A percentile compares a stretch with the other conserved stretches of the same genome.
Evolutionary conservation across 2,113 vertebrate genomes (phyloP).

Genomic region (Brachypodius melanocephalos): DNA sequence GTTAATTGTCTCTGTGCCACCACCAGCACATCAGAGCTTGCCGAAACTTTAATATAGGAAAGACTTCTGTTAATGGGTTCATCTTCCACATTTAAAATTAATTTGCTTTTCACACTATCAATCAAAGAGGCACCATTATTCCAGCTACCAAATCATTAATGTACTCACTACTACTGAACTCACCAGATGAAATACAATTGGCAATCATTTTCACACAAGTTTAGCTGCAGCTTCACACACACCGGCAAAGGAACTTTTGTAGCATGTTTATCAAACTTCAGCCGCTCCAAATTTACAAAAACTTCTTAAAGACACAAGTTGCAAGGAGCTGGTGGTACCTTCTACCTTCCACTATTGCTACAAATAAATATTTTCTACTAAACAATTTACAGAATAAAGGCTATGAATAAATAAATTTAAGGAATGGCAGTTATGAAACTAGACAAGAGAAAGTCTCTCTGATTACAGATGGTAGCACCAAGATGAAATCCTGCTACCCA

Average conservation of each 20-base stretch:
- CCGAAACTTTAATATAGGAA: not conserved
- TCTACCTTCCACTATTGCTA: not conserved
- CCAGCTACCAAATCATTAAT: not conserved
- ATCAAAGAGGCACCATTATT: not conserved
- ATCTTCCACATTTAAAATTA: not conserved
- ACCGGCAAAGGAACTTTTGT: not conserved
- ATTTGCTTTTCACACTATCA: not conserved
- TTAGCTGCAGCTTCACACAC: not conserved
- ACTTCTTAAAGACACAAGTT: not conserved
- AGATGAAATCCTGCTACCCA: not conserved
- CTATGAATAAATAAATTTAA: not conserved
- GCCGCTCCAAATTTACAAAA: not conserved
- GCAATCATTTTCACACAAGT: not conserved
- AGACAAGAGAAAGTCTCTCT: not conserved
- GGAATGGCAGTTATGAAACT: not conserved
- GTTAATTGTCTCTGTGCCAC: not conserved
- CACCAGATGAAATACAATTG: not conserved
- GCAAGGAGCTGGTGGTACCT: not conserved
- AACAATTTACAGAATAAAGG: not conserved
- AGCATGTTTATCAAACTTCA: not conserved
- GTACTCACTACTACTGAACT: not conserved
- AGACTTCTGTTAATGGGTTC: not conserved
- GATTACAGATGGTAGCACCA: not conserved
- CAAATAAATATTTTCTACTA: not conserved
- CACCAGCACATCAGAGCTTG: not conserved